Evolutionary conservation across 2,888 invertebrate genomes (phyloP).

Genomic region (Campoplex capitator): DNA sequence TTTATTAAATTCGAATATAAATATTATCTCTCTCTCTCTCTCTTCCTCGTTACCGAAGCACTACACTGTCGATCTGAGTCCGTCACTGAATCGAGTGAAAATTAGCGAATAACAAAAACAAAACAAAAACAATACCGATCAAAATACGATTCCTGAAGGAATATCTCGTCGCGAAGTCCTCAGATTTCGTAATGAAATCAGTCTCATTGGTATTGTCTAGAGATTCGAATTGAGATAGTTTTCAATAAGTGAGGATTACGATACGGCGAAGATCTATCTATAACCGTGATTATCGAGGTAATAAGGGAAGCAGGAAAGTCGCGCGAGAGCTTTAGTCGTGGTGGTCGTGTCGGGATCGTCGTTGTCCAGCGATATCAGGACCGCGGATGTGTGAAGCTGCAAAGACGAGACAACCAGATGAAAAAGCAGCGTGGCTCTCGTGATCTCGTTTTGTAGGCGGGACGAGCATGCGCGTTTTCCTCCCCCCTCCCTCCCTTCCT

Average conservation of each 20-base stretch:
- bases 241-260: background rate
- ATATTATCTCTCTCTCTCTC: background rate
- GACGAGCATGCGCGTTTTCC: slow-evolving; percentile 61
- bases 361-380: slow-evolving; percentile 41
- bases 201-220: background rate
- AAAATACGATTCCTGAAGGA: background rate
- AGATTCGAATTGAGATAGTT: background rate
- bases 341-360: slow-evolving; percentile 13
- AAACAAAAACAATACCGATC: background rate
- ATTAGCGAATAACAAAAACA: background rate
- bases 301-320: slow-evolving; percentile 14
- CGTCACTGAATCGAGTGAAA: background rate
- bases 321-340: background rate
- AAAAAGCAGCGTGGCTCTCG: slow-evolving; percentile 73
- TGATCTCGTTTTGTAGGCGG: slow-evolving; percentile 72
- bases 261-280: background rate
- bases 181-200: background rate
- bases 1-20: background rate
- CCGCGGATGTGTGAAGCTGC: slow-evolving; percentile 59
- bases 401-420: slow-evolving; percentile 73
- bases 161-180: background rate
- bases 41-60: slow-evolving; percentile 4
- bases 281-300: background rate
- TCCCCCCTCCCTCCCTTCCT: background rate
- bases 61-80: slow-evolving; percentile 1